phyloP scores from a whole-genome alignment of 2,797 vertebrate genomes.

The Dendrocincla tyrannina region DNA sequence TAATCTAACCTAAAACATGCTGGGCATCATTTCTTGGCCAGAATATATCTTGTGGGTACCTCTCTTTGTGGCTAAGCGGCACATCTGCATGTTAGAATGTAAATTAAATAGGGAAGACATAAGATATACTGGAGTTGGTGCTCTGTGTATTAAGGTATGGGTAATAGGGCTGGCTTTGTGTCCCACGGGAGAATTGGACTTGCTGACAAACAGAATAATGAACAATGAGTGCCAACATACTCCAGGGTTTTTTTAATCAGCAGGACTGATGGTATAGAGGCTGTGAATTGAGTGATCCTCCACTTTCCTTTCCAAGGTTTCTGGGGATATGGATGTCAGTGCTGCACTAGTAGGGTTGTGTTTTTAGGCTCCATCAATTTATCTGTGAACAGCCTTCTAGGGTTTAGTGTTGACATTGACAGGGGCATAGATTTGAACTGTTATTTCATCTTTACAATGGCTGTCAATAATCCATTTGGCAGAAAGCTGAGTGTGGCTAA shows the following conservation, averaged over 20 bases:
- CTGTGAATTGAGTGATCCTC: background rate
- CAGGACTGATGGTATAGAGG: background rate
- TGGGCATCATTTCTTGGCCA: background rate
- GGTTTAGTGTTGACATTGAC: background rate
- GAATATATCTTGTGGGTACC: background rate
- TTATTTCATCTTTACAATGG: background rate
- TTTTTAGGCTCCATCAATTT: background rate
- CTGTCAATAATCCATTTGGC: conserved; percentile 38
- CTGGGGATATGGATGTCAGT: background rate
- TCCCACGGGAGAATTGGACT: background rate
- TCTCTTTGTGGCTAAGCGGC: background rate
- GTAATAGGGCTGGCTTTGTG: background rate
- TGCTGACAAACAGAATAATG: background rate
- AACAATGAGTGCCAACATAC: background rate
- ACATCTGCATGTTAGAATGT: background rate
- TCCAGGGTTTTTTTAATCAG: background rate
- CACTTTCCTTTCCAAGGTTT: background rate
- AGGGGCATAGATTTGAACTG: background rate
- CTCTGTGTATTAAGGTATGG: background rate
- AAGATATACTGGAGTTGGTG: background rate
- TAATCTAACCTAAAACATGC: background rate
- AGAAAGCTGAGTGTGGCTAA: background rate
- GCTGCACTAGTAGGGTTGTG: background rate
- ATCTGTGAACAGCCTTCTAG: background rate
- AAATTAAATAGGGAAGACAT: background rate